Conservation (phyloP, 2,888 invertebrate genomes). For the Andricus quercusramuli region DNA sequence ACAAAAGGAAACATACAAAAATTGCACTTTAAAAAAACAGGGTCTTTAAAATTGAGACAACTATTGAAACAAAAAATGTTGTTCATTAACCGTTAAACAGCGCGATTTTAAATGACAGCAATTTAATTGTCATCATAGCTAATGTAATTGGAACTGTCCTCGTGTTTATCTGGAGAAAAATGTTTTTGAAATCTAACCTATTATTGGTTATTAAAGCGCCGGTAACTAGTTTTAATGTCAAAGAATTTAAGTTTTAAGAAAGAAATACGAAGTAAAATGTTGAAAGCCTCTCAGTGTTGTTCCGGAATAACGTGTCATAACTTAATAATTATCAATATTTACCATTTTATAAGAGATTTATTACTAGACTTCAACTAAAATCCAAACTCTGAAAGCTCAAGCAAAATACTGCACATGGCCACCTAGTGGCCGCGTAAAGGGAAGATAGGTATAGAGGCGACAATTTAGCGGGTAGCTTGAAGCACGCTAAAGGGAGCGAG, state of each 20-base stretch:
- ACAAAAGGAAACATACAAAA: background rate
- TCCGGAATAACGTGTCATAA: conserved; percentile 50
- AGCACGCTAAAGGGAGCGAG: no score
- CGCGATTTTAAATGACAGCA: background rate
- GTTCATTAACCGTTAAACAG: background rate
- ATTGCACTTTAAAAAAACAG: background rate
- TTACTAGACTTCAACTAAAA: conserved; percentile 58
- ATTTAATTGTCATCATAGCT: background rate
- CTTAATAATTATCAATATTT: conserved; percentile 66
- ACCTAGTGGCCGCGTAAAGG: no score
- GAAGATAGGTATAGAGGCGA: no score
- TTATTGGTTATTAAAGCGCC: conserved; percentile 52
- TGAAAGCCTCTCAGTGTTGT: background rate
- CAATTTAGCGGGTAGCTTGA: no score
- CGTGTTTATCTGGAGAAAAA: conserved; percentile 44
- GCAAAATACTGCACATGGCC: no score
- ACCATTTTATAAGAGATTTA: conserved; percentile 72
- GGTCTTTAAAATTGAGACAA: background rate
- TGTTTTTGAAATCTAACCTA: conserved; percentile 62
- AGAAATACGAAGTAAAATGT: conserved; percentile 31
- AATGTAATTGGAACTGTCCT: conserved; percentile 29
- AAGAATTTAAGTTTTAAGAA: conserved; percentile 33
- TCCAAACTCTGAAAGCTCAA: conserved; percentile 43
- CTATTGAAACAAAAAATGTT: background rate
- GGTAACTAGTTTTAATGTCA: conserved; percentile 45